Base-by-base conservation (phyloP, 2,113 vertebrate genomes). In the Paratilapia polleni region DNA sequence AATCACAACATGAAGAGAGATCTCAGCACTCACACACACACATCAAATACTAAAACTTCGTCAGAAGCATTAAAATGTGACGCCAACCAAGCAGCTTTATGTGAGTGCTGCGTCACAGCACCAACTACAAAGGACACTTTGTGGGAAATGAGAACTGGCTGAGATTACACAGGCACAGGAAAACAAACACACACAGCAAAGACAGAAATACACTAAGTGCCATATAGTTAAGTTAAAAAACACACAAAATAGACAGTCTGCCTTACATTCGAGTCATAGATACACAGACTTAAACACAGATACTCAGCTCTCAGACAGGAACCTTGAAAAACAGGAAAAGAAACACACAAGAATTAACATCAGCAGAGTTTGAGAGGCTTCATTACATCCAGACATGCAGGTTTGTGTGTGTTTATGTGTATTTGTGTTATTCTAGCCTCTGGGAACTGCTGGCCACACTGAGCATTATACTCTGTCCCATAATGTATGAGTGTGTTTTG, bases 351-450 rank as follows among this genome's bases (percentile, higher is more conserved):
- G 15, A 49, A 28, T 28, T 28, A 70, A 19, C 24, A 28, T 70
- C 64, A 70, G 31, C 54, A n/a, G 38, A 17, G 14, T 43, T 60
- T 41, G 24, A 54, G 43, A 79, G 34, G 20, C n/a, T 60, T 61
- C 43, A 14, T 78, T 28, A 52, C 43, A 22, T 56, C 58, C 66
- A 49, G 12, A 74, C n/a, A 59, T 19, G 19, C 59, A 57, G 56
- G 8, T 82, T 31, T 28, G 56, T 36, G 52, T 73, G 57, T 60
- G 60, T 62, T 0, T 36, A 19, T 63, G 47, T 80, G 68, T 22
- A 8, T 41, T 52, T 73, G 24, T 41, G 31, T 86, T 63, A 70
- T 73, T 20, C n/a, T 85, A 73, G 64, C 83, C 78, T 74, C 24
- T 31, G 66, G 83, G 60, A 31, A 60, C 31, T 81, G 22, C 52